A percentile compares a stretch with the other conserved stretches of the same genome.
phyloP scores from a whole-genome alignment of 2,113 vertebrate genomes.

The Pagrus major region DNA sequence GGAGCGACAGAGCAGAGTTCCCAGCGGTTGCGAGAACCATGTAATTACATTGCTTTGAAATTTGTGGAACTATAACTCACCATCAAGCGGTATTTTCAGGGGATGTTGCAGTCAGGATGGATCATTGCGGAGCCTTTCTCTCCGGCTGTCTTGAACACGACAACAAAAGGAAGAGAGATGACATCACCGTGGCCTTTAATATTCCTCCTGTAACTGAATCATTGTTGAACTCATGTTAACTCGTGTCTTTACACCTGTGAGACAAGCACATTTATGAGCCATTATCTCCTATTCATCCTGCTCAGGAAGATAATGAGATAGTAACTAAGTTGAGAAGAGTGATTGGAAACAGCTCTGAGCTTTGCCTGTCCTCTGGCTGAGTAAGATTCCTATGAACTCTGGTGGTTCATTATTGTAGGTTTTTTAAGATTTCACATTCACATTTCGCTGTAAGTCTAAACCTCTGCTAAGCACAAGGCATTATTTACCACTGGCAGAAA shows the following conservation, averaged over 20 bases:
- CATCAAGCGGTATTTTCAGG: slow-evolving; percentile 38
- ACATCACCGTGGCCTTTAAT: slow-evolving; percentile 18
- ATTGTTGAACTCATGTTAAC: slow-evolving; percentile 30
- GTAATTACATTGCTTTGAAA: slow-evolving; percentile 75
- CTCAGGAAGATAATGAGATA: slow-evolving; percentile 30
- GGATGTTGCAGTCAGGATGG: slow-evolving; percentile 22
- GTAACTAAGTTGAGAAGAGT: background rate
- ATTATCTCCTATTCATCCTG: slow-evolving; percentile 63
- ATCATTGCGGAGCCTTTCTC: slow-evolving; percentile 20
- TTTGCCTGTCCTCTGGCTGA: slow-evolving; percentile 5
- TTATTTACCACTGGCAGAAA: background rate
- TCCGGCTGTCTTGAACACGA: background rate
- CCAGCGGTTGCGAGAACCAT: slow-evolving; percentile 41
- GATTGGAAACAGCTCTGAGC: background rate
- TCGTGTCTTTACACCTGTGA: slow-evolving; percentile 31
- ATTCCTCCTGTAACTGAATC: slow-evolving; percentile 51
- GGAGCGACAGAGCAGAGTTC: slow-evolving; percentile 32
- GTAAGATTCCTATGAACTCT: background rate
- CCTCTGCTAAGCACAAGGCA: background rate
- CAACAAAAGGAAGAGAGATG: background rate
- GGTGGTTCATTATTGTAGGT: background rate
- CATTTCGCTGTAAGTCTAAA: background rate
- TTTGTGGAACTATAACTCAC: slow-evolving; percentile 44
- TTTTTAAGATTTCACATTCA: slow-evolving; percentile 9
- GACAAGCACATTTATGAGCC: slow-evolving; percentile 48